A percentile compares a stretch with the other conserved stretches of the same genome.
phyloP scores from a whole-genome alignment of 1,140 invertebrate genomes.

The Trachelipus rathkii region DNA sequence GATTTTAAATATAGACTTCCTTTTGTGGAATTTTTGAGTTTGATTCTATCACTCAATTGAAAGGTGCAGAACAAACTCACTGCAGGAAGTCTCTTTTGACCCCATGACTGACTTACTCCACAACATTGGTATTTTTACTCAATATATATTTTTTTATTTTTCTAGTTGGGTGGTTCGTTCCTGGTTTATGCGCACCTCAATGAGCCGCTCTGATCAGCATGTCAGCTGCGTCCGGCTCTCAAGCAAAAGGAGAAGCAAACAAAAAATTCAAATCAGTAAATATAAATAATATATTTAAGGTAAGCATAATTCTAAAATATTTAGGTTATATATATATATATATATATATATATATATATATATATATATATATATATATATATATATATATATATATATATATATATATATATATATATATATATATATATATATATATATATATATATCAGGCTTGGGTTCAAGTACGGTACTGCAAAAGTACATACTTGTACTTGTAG shows the following conservation, averaged over 20 bases:
- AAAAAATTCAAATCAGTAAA: slow-evolving; percentile 94
- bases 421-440: neutral
- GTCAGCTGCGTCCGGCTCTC: slow-evolving; percentile 77
- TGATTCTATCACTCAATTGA: too few relatives aligned
- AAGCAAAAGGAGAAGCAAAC: slow-evolving; percentile 83
- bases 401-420: slow-evolving; percentile 5
- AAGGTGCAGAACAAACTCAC: too few relatives aligned
- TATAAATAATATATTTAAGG: slow-evolving; percentile 94
- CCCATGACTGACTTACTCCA: too few relatives aligned
- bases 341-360: too few relatives aligned
- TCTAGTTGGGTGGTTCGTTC: slow-evolving; percentile 66
- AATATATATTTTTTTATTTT: too few relatives aligned
- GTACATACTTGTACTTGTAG: too few relatives aligned
- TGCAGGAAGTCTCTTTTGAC: too few relatives aligned
- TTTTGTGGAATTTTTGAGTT: too few relatives aligned
- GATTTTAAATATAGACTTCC: too few relatives aligned
- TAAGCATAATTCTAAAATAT: slow-evolving; percentile 55
- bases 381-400: slow-evolving; percentile 11
- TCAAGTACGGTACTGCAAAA: too few relatives aligned
- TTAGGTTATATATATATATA: neutral
- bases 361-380: neutral
- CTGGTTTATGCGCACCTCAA: slow-evolving; percentile 69
- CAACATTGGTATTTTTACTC: too few relatives aligned
- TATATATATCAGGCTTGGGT: too few relatives aligned
- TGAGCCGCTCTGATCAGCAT: slow-evolving; percentile 80